phyloP scores from a whole-genome alignment of 92 coral and sea anemone genomes.

The Actinostola sp. region DNA sequence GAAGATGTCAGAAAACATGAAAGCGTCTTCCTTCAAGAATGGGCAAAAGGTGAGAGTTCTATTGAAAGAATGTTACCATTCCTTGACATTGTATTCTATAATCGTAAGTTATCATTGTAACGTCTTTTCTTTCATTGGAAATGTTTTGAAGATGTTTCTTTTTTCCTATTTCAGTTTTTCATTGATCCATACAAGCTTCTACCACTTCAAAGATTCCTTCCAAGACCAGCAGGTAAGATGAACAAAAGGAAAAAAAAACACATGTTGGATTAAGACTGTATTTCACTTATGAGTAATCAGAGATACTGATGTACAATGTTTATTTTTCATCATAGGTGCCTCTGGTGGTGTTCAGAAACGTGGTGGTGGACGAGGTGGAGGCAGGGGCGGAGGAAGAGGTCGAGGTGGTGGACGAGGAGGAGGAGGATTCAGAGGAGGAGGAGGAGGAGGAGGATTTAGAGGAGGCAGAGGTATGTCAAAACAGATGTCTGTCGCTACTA shows the following conservation, averaged over 20 bases:
- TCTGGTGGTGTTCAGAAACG: constrained; percentile 75
- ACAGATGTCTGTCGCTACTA: too few species aligned
- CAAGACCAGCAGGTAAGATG: constrained; percentile 78
- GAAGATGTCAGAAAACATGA: constrained; percentile 86
- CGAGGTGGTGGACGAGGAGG: constrained; percentile 46
- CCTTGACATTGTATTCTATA: background rate
- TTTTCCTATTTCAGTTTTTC: constrained; percentile 68
- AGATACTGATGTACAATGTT: too few species aligned
- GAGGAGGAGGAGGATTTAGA: constrained; percentile 55
- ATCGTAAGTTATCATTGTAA: background rate
- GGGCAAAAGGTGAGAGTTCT: constrained; percentile 93
- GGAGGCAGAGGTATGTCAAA: constrained; percentile 13
- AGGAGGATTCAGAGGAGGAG: constrained; percentile 5
- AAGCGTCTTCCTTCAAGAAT: constrained; percentile 89
- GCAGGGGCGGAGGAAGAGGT: constrained; percentile 63
- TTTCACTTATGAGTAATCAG: too few species aligned
- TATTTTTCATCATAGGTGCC: too few species aligned
- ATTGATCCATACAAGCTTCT: constrained; percentile 94
- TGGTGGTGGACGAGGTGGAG: constrained; percentile 77
- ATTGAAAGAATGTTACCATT: too few species aligned
- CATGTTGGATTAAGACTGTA: too few species aligned
- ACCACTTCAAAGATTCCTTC: constrained; percentile 89
- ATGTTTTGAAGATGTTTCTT: background rate
- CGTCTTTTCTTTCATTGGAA: too few species aligned
- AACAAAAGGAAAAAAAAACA: constrained; percentile 52